A percentile compares a stretch with the other conserved stretches of the same genome.
phyloP scores from a whole-genome alignment of 2,113 vertebrate genomes.

The Brienomyrus longianalis region DNA sequence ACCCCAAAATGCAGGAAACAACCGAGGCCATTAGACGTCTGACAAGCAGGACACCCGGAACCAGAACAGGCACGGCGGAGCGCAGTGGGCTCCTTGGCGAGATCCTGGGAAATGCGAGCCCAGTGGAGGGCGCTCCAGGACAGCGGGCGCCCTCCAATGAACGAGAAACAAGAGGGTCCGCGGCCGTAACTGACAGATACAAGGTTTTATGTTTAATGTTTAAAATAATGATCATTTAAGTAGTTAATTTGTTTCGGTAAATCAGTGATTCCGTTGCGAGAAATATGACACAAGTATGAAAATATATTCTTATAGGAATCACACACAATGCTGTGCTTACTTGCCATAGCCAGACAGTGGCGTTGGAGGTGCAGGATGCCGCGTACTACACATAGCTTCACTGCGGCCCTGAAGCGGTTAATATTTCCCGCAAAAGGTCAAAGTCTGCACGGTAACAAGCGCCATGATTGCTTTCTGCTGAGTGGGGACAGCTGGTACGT shows the following conservation, averaged over 20 bases:
- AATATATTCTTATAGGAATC: not conserved
- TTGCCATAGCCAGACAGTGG: not conserved
- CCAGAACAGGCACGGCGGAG: not conserved
- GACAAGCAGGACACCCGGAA: slow-evolving; percentile 29
- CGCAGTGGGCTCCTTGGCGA: not conserved
- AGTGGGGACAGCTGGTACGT: slow-evolving; percentile 59
- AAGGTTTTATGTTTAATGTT: not conserved
- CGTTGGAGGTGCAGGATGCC: not conserved
- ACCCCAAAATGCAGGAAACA: slow-evolving; percentile 77
- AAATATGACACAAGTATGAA: not conserved
- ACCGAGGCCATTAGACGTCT: slow-evolving; percentile 67
- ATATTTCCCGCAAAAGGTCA: slow-evolving; percentile 48
- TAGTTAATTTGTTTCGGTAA: not conserved
- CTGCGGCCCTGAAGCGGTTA: slow-evolving; percentile 50
- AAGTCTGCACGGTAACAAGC: slow-evolving; percentile 75
- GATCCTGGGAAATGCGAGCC: not conserved
- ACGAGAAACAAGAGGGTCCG: not conserved
- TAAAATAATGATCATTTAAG: not conserved
- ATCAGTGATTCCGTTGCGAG: not conserved
- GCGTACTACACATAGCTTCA: not conserved
- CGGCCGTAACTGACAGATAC: not conserved
- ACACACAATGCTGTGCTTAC: not conserved
- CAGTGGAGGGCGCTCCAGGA: not conserved
- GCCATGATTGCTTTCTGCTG: slow-evolving; percentile 61
- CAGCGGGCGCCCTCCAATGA: not conserved